phyloP scores from a whole-genome alignment of 2,888 invertebrate genomes.

The Dichetophora obliterata region DNA sequence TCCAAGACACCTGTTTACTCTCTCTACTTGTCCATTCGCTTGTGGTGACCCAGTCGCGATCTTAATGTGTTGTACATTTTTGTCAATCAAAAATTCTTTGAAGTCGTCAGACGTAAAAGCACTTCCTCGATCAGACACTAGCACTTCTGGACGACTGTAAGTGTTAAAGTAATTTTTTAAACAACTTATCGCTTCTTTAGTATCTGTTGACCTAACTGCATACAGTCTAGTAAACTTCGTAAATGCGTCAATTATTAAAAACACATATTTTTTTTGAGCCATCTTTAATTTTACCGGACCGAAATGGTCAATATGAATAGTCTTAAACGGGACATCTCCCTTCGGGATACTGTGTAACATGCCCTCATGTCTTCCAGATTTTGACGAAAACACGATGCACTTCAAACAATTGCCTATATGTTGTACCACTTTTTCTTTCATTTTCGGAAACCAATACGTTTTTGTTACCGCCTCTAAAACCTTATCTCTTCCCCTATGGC shows the following conservation, averaged over 20 bases:
- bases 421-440: background rate
- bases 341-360: background rate
- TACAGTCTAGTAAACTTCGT: background rate
- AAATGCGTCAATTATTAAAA: too few relatives aligned
- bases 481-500: too few relatives aligned
- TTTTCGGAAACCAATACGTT: background rate
- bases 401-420: constrained; percentile 10
- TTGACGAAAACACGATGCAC: constrained; percentile 10
- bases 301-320: constrained; percentile 56
- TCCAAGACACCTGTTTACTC: background rate
- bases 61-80: constrained; percentile 2
- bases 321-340: constrained; percentile 48
- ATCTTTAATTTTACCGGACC: constrained; percentile 47
- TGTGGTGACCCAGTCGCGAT: background rate
- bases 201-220: background rate
- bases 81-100: background rate
- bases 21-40: too few relatives aligned
- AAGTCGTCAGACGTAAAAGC: constrained; percentile 8
- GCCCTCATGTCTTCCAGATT: constrained; percentile 39
- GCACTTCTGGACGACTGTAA: constrained; percentile 1
- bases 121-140: constrained; percentile 20
- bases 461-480: constrained; percentile 17
- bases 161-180: background rate
- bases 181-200: constrained; percentile 32
- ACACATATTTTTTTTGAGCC: constrained; percentile 26